Evolutionary conservation across 2,113 vertebrate genomes (phyloP), one percentile per base, ranked within the genome.

Genomic region (Barnardius zonarius): DNA sequence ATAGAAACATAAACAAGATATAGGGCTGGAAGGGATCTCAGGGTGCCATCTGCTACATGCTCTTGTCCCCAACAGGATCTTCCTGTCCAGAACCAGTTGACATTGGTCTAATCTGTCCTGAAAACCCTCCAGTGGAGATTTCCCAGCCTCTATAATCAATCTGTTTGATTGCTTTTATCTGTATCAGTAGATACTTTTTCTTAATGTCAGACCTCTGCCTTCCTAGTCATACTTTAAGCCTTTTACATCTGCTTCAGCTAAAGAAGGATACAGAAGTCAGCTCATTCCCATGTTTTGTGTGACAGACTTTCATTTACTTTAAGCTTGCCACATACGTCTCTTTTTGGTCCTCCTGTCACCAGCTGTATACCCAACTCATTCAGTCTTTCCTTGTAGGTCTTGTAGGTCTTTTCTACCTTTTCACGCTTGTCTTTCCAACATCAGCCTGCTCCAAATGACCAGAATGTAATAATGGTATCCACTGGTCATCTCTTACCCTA

Each of bases 1-100:
- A 95, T 88, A 88, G 88, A 93, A 93, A 81, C 43, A 83, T 86
- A 30, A 63, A 59, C 75, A 80, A 70, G 23, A 86, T 88, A 88
- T 59, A 81, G 64, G n/a, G 23, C 46, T 94, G 68, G 31, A 94
- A 93, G 88, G 66, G 63, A 83, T 39, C 51, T 96, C 68, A 59
- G 51, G 46, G 73, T 94, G 92, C 94, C 94, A 90, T 72, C 88
- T 86, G 15, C 76, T 90, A 88, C 55, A 49, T 1, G 4, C 5
- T 15, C 11, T 66, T 69, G 30, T 68, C 31, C 35, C 22, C 61
- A 63, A 2, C 7, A 57, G 64, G 41, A 33, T 63, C 11, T 27
- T 69, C 87, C 59, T 81, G 25, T 48, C 73, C 51, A 74, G 51
- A 83, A 46, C 10, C 33, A 62, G 20, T 16, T 77, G n/a, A 31